Percentiles rank a stretch among this genome's conserved stretches.
These are phyloP conservation scores for Protosalanx chinensis DNA, from an alignment of 2,797 vertebrate species.

Conservation along the genomic window DNA sequence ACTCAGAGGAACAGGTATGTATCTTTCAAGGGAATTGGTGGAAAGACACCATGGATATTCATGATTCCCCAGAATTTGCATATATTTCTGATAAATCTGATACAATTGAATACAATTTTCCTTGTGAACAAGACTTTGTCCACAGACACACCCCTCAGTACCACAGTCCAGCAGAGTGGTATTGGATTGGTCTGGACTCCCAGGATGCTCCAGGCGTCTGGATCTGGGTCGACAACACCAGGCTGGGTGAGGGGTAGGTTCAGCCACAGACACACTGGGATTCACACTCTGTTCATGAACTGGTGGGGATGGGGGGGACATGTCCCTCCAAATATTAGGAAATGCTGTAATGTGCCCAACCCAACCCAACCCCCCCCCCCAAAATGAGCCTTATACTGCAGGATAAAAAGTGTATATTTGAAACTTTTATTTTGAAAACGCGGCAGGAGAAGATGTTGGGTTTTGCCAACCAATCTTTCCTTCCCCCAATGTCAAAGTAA, in stretches of 20 bases:
- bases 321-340: too few relatives aligned
- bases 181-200: conserved; percentile 13
- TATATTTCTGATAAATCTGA: not conserved
- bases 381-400: too few relatives aligned
- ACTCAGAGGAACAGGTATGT: conserved; percentile 4
- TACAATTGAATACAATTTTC: not conserved
- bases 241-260: not conserved
- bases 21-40: not conserved
- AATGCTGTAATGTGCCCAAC: too few relatives aligned
- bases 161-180: conserved; percentile 2
- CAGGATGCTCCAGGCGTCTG: conserved; percentile 5
- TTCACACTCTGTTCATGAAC: not conserved
- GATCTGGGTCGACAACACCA: conserved; percentile 17
- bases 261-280: not conserved
- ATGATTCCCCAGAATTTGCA: not conserved
- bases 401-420: too few relatives aligned
- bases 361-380: too few relatives aligned
- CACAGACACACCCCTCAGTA: conserved; percentile 18
- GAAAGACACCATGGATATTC: not conserved
- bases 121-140: conserved; percentile 7
- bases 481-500: too few relatives aligned
- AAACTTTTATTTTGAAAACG: too few relatives aligned
- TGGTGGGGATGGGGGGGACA: too few relatives aligned
- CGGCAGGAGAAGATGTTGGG: too few relatives aligned
- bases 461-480: too few relatives aligned